Base-by-base conservation (phyloP, 2,888 invertebrate genomes). In the Chrysolina americana region DNA sequence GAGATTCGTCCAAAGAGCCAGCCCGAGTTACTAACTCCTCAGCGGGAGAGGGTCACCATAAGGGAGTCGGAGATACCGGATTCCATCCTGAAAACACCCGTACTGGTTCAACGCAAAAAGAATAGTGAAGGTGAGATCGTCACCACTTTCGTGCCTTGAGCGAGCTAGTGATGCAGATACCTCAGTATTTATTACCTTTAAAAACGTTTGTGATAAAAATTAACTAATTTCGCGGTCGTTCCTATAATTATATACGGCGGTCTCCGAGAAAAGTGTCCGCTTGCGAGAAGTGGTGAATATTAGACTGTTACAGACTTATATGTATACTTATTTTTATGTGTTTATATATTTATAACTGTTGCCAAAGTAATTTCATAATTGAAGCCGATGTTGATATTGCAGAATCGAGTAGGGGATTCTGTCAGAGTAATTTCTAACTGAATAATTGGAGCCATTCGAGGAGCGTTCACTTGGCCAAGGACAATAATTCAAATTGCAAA, bases 61-160 rank as follows among this genome's bases (percentile, higher is more conserved):
- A 94, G 92, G 87, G 89, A 94, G 84, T 91, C 93, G 15, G 94
- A 95, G 86, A 93, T 93, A 73, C 94, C 94, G 1, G 94, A 93
- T 84, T 90, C 90, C 70, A 87, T 90, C 65, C 95, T 94, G 63
- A 94, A 94, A 88, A 95, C 95, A n/a, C 95, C 95, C 44, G 91
- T 94, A 86, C 89, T 95, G 85, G 94, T 95, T 84, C 94, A 93
- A 83, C 92, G 94, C 87, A 92, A 92, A 88, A 90, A 92, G 81
- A 93, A 94, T 66, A 93, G 93, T 86, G 93, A 93, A 77, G 95
- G 94, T 79, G 93, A 94, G 81, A 92, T 94, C 81, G 92, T 94
- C 85, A 94, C 94, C 80, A 91, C 92, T 65, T 76, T 81, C 66
- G 80, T 82, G 73, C 80, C 83, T 78, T 83, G 83, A 79, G 79